These are phyloP conservation scores for Scolopax mira DNA, from an alignment of 2,113 vertebrate species.

Conservation along the genomic window DNA sequence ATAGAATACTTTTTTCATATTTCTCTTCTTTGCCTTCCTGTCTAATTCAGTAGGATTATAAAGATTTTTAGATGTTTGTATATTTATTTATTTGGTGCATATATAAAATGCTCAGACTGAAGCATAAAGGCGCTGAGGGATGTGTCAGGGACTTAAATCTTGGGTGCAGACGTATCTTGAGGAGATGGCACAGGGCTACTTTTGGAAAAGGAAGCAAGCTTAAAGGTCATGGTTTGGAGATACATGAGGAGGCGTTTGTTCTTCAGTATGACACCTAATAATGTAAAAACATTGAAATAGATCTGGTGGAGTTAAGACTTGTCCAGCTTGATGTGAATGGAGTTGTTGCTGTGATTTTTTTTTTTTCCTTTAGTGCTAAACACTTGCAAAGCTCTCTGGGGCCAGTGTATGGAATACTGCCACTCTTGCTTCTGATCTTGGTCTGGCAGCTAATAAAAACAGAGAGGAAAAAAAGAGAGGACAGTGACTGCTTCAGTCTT, in stretches of 20 bases:
- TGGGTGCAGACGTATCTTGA: background rate
- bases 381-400: background rate
- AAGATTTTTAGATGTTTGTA: background rate
- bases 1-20: background rate
- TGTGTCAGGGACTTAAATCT: background rate
- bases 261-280: background rate
- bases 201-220: background rate
- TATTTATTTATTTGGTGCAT: background rate
- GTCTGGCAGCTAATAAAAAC: background rate
- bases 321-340: background rate
- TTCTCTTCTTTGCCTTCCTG: background rate
- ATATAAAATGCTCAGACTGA: background rate
- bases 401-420: background rate
- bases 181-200: background rate
- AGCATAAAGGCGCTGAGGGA: background rate
- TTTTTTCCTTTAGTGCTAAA: background rate
- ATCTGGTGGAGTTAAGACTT: background rate
- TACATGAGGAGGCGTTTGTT: background rate
- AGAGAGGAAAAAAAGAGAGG: background rate
- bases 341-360: background rate
- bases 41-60: background rate
- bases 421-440: background rate
- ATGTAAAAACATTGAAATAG: background rate
- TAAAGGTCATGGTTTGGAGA: background rate
- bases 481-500: background rate